Conservation (phyloP, 1,140 invertebrate genomes). For the Drosophila sechellia region DNA sequence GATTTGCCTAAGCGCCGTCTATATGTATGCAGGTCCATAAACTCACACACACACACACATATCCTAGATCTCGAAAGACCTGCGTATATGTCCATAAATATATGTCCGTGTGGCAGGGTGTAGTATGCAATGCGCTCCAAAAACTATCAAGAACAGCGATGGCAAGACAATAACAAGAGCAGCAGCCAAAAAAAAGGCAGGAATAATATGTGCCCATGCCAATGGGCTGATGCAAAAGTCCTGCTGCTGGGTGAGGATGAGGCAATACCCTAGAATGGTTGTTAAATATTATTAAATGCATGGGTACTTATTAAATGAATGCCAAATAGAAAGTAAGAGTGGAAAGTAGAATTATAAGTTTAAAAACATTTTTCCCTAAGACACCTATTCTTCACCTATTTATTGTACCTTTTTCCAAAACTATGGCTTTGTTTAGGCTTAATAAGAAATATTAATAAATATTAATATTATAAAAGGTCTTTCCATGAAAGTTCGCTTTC, state of each 20-base stretch:
- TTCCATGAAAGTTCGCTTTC: too few species aligned
- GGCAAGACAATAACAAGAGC: slow-evolving; percentile 23
- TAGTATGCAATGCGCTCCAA: slow-evolving; percentile 30
- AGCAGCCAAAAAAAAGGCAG: background rate
- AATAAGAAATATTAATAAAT: too few species aligned
- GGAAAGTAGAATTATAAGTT: too few species aligned
- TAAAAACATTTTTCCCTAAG: too few species aligned
- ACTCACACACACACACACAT: slow-evolving; percentile 2
- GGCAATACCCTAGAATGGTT: background rate
- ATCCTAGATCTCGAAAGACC: background rate
- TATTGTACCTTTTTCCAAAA: too few species aligned
- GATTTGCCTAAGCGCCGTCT: slow-evolving; percentile 35
- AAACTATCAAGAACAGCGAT: slow-evolving; percentile 39
- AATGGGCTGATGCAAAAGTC: background rate
- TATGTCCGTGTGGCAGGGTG: background rate
- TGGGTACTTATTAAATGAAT: too few species aligned
- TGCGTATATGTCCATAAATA: slow-evolving; percentile 6
- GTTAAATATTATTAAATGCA: too few species aligned
- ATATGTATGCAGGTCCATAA: background rate
- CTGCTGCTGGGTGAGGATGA: slow-evolving; percentile 1
- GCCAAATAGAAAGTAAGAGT: too few species aligned
- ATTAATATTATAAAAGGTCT: too few species aligned
- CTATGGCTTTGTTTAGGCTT: too few species aligned
- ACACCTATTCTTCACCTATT: too few species aligned
- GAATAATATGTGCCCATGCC: background rate